Conservation (phyloP, 1,140 invertebrate genomes). For the Amphibalanus amphitrite region DNA sequence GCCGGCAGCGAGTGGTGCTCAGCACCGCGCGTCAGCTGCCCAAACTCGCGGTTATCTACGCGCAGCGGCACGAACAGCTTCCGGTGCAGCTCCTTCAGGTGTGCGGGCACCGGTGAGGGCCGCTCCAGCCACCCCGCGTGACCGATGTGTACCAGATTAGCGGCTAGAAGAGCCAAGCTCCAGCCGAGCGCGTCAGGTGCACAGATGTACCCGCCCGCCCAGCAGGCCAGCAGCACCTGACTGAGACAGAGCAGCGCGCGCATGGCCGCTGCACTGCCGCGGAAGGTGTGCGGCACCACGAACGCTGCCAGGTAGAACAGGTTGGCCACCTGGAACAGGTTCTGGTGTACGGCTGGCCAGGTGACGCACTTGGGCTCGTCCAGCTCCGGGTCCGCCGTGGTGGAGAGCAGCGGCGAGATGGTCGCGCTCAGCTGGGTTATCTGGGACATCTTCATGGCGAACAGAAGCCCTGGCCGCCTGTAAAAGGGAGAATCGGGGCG, state of each 20-base stretch:
- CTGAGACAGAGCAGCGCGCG: conserved; percentile 45
- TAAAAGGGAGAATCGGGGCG: no score
- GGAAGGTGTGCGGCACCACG: conserved; percentile 58
- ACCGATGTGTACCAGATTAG: conserved; percentile 54
- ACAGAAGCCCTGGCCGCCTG: no score
- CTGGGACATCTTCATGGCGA: neutral
- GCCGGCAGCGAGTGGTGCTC: conserved; percentile 43
- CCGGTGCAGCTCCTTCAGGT: conserved; percentile 56
- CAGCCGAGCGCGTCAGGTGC: conserved; percentile 59
- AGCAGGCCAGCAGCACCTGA: conserved; percentile 52
- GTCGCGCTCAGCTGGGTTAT: neutral
- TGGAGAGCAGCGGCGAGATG: neutral
- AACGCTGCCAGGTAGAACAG: conserved; percentile 65
- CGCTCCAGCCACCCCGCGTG: conserved; percentile 50
- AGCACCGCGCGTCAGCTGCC: conserved; percentile 51
- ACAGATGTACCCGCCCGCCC: conserved; percentile 63
- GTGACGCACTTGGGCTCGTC: neutral
- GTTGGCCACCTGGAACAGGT: conserved; percentile 40
- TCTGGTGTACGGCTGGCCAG: conserved; percentile 5
- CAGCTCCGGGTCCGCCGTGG: neutral
- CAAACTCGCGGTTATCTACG: conserved; percentile 32
- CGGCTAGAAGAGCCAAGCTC: conserved; percentile 47
- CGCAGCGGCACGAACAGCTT: conserved; percentile 29
- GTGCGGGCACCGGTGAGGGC: conserved; percentile 51
- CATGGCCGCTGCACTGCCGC: conserved; percentile 53